Evolutionary conservation across 2,888 invertebrate genomes (phyloP), one percentile per base, ranked within the genome.

Genomic region (Drosophila algonquin): DNA sequence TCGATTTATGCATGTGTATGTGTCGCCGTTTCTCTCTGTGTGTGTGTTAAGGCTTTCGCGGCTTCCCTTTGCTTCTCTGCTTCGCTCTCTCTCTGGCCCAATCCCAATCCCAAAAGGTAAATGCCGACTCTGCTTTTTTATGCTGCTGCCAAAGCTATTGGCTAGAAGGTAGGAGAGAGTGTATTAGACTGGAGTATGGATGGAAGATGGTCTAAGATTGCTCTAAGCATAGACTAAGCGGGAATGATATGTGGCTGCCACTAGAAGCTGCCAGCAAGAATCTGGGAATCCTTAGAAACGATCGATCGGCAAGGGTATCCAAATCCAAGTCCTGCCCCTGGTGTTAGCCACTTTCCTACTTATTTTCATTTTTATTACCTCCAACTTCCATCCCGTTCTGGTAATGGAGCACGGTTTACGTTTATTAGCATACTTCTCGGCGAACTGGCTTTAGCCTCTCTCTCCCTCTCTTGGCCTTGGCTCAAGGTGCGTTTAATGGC

Each of bases 401-500:
- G 71, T 79, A 79, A 81, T 81, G 75, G 79, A 56, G 61, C 68
- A 72, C 59, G 85, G 73, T 77, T 87, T 81, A 77, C 80, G 87
- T 87, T 83, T 87, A 87, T 83, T 84, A 87, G 80, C 87, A 81
- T 83, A 87, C 83, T 81, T 83, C 71, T 65, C 74, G 75, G 73
- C 79, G 50, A 40, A n/a, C 40, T 32, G 67, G 68, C 76, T 75
- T 81, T 14, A 40, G 40, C 7, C 40, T 2, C 40, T 14, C 14
- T 2, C 40, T 6, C 35, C 1, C 40, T 6, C 12, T 12, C 40
- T 14, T 73, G 81, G 72, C 73, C 71, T 57, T 71, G 79, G 78
- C 79, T 71, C 65, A 76, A 76, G 75, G 75, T 76, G 75, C 76
- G 76, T 72, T 76, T 76, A 76, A 76, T 76, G 76, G 76, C 71